A percentile compares a stretch with the other conserved stretches of the same genome.
These are phyloP conservation scores for Eristalinus aeneus DNA, from an alignment of 2,888 invertebrate genomes.

Conservation along the genomic window DNA sequence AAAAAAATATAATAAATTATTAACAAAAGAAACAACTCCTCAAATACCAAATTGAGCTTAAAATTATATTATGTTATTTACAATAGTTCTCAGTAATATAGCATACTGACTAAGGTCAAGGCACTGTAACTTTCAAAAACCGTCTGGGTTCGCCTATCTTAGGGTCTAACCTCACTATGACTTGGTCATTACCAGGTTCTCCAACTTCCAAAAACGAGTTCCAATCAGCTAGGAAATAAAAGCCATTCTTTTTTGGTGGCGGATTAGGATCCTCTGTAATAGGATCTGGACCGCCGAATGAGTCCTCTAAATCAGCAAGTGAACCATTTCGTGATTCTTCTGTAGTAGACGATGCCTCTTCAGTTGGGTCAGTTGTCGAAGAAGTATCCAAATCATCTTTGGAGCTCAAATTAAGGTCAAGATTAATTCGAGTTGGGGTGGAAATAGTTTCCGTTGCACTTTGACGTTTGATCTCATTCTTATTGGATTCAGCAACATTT, in stretches of 20 bases:
- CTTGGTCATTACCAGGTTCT: constrained; percentile 85
- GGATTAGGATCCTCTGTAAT: constrained; percentile 85
- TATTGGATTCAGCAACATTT: constrained; percentile 77
- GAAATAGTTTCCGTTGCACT: constrained; percentile 72
- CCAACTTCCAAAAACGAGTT: constrained; percentile 93
- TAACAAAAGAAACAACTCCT: constrained; percentile 31
- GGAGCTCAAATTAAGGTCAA: constrained; percentile 73
- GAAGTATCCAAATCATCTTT: constrained; percentile 58
- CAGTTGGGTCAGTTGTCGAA: constrained; percentile 56
- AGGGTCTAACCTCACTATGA: constrained; percentile 90
- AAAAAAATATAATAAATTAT: constrained; percentile 43
- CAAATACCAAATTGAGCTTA: neutral
- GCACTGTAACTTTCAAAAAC: constrained; percentile 88
- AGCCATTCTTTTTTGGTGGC: constrained; percentile 87
- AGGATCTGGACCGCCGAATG: constrained; percentile 85
- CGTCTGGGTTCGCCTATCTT: constrained; percentile 90
- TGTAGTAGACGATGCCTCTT: constrained; percentile 73
- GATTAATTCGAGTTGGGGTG: constrained; percentile 75
- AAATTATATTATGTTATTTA: constrained; percentile 38
- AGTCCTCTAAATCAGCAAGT: constrained; percentile 86
- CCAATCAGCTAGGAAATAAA: constrained; percentile 93
- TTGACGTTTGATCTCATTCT: constrained; percentile 82
- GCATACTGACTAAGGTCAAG: constrained; percentile 80
- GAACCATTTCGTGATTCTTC: constrained; percentile 78
- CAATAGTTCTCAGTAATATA: constrained; percentile 18